These are phyloP conservation scores for Lichenostomus cassidix DNA, from an alignment of 2,113 vertebrate genomes.

Conservation along the genomic window DNA sequence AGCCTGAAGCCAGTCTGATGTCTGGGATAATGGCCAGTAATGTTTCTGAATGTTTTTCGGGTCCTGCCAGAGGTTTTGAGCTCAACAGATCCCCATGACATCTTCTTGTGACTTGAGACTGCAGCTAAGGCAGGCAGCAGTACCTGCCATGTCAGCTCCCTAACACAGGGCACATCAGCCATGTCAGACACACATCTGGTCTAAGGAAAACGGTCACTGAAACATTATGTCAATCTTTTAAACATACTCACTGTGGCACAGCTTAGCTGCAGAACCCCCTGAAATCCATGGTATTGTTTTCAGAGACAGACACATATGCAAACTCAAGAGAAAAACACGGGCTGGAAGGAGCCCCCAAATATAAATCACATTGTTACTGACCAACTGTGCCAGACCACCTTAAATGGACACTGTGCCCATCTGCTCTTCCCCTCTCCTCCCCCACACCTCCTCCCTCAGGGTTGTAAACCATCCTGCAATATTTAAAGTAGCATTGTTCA, in stretches of 20 bases:
- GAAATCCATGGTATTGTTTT: background rate
- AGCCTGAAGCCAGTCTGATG: background rate
- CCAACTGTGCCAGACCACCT: constrained; percentile 67
- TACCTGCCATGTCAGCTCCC: background rate
- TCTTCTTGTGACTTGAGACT: background rate
- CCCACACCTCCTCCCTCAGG: constrained; percentile 55
- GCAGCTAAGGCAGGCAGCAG: background rate
- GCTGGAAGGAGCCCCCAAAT: background rate
- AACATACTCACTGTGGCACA: background rate
- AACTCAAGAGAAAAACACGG: background rate
- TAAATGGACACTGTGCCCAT: constrained; percentile 67
- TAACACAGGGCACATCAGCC: background rate
- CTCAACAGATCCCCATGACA: background rate
- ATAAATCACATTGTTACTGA: constrained; percentile 20
- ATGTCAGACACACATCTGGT: background rate
- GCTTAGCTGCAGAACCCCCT: background rate
- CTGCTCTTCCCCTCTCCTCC: constrained; percentile 60
- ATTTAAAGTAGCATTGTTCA: constrained; percentile 68
- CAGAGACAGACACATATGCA: background rate
- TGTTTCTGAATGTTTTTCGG: background rate
- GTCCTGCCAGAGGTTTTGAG: background rate
- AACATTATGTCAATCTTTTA: background rate
- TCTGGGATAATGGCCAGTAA: background rate
- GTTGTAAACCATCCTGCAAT: constrained; percentile 66
- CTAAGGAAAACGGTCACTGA: background rate